Base-by-base conservation (phyloP, 1,140 invertebrate genomes). In the Neodiprion pinetum region DNA sequence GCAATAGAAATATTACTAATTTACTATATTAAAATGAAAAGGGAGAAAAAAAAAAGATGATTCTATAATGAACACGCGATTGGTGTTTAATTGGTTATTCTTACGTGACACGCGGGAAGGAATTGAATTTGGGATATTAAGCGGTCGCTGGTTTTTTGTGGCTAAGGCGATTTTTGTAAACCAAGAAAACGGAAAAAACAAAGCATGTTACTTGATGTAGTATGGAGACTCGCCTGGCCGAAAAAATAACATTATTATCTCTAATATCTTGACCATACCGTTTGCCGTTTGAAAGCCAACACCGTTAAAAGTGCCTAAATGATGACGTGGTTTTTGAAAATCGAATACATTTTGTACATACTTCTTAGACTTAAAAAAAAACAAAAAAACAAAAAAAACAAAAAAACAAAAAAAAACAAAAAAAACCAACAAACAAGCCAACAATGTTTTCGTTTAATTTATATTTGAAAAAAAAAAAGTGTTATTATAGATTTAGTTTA, bases 401-500 rank as follows among this genome's bases (percentile, higher is more conserved):
- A 82, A 67, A 2, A 40, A 40, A 40, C 28, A 40, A 61, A 80
- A 5, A 72, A 78, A 79, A 73, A 76, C 74, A 78, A 81, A 67
- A 0, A 2, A 4, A 40, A 40, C 28, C 1, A 61, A 5, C 28
- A 80, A 12, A 71, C 74, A 17, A 40, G 1, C 28, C 1, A 40
- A 68, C 65, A 78, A 79, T 81, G 77, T 84, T 85, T 84, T 84
- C 80, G 75, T 84, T 85, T 84, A 84, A 84, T 84, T 85, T 85
- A 86, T 84, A 84, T 66, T 76, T 78, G 78, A 80, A 80, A 79
- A 72, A 75, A 77, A 79, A 73, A 75, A 81, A 80, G 84, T 84
- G 81, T 84, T 86, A 82, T 80, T 80, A 77, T 85, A 84, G 80
- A 84, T 80, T 86, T 82, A 81, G 77, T 80, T 84, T 74, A 81